phyloP scores from a whole-genome alignment of 2,888 invertebrate genomes.

The Trachelus troglodyta region DNA sequence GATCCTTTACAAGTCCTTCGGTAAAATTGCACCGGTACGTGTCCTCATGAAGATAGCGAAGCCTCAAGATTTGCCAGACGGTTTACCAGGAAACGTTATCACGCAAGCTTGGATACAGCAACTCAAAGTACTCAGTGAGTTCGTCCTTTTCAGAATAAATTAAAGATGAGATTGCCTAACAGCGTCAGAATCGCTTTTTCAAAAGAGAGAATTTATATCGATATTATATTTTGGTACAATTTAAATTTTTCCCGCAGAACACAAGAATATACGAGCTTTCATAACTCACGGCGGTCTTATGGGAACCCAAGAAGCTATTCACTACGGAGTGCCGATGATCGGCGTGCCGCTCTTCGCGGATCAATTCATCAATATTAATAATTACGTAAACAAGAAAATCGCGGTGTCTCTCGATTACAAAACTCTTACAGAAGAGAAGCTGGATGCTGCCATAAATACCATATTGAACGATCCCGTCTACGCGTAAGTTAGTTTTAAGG shows the following conservation, averaged over 20 bases:
- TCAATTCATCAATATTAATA: conserved; percentile 45
- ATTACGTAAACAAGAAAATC: conserved; percentile 38
- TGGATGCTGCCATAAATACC: conserved; percentile 41
- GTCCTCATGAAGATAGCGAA: conserved; percentile 45
- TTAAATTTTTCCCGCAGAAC: conserved; percentile 28
- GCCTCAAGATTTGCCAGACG: conserved; percentile 33
- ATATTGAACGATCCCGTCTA: conserved; percentile 43
- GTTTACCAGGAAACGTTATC: conserved; percentile 43
- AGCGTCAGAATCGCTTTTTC: no score
- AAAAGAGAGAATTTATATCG: neutral
- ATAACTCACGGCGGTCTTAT: conserved; percentile 48
- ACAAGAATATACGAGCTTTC: conserved; percentile 60
- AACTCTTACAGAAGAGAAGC: conserved; percentile 34
- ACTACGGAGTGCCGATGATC: conserved; percentile 43
- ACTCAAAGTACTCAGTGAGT: conserved; percentile 30
- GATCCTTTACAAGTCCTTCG: conserved; percentile 38
- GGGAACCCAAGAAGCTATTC: conserved; percentile 44
- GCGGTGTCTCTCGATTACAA: conserved; percentile 34
- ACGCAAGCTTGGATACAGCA: conserved; percentile 48
- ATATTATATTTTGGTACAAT: no score
- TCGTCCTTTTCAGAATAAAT: neutral
- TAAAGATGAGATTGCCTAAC: no score
- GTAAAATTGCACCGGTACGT: conserved; percentile 43
- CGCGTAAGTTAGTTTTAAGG: neutral
- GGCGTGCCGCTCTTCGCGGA: conserved; percentile 46